Base-by-base conservation (phyloP, 2,113 vertebrate genomes). In the Neolamprologus variostigma region DNA sequence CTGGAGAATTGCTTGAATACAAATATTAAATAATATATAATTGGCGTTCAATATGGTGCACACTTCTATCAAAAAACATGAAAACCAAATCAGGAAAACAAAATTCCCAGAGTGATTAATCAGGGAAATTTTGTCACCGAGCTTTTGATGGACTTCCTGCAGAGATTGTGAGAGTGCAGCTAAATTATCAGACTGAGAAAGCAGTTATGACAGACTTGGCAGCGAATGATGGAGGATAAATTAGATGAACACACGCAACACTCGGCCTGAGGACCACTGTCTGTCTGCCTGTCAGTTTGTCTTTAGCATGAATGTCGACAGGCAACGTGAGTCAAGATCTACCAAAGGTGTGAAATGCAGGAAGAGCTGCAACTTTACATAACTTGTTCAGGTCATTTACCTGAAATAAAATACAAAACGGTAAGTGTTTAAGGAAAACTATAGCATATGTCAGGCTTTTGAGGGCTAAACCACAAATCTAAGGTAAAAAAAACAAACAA, bases 401-500 rank as follows among this genome's bases (percentile, higher is more conserved):
- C 17, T 35, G 47, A 35, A 79, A 79, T 51, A n/a, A 51, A 76
- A 76, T 47, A 42, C 6, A 47, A 19, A 47, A 19, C 0, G 1
- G 6, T 47, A 76, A 0, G 17, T 66, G 17, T 66, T 47, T 47
- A 47, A 28, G 8, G 23, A 47, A 47, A 73, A 19, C 14, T 3
- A 28, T 11, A 28, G 16, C 1, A 28, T 8, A 31, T 28, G 23
- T 76, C 40, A 4, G 14, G 4, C 21, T 73, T 40, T 42, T 45
- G 21, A 26, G 37, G 2, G 21, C 40, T 26, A 9, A 76, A 28
- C 14, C 14, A 78, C 21, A 76, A 76, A 47, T 28, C 40, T 47
- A 5, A 28, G 1, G 2, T 33, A 1, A 11, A 51, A 19, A 4
- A 35, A 9, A 0, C 1, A 6, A 13, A 7, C 3, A 51, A 31